phyloP scores from a whole-genome alignment of 92 coral and sea anemone genomes.

The Actinostola sp. region DNA sequence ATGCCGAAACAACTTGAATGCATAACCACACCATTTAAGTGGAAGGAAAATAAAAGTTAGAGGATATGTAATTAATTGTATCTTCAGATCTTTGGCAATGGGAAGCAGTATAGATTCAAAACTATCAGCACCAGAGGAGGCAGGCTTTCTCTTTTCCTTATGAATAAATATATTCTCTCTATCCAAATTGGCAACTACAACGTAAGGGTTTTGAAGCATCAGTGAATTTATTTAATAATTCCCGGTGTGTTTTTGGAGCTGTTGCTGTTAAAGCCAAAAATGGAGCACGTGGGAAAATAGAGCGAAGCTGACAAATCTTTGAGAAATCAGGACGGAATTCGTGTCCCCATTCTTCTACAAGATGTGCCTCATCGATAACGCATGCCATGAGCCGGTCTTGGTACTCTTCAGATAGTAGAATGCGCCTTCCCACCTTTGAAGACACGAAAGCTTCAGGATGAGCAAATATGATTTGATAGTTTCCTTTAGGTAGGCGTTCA shows the following conservation, averaged over 20 bases:
- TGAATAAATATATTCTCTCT: slow-evolving; percentile 35
- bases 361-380: slow-evolving; percentile 54
- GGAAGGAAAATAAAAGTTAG: slow-evolving; percentile 51
- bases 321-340: slow-evolving; percentile 44
- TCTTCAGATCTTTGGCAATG: slow-evolving; percentile 38
- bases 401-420: slow-evolving; percentile 10
- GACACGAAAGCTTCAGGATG: slow-evolving; percentile 66
- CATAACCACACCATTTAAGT: slow-evolving; percentile 57
- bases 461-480: slow-evolving; percentile 17
- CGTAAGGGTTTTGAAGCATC: slow-evolving; percentile 11
- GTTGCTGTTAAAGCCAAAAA: slow-evolving; percentile 47
- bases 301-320: slow-evolving; percentile 29
- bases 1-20: slow-evolving; percentile 33
- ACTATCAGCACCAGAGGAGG: slow-evolving; percentile 35
- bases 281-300: slow-evolving; percentile 40
- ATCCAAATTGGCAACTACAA: slow-evolving; percentile 42
- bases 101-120: slow-evolving; percentile 31
- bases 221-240: slow-evolving; percentile 4
- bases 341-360: slow-evolving; percentile 38
- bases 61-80: slow-evolving; percentile 31
- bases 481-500: not conserved
- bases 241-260: slow-evolving; percentile 22
- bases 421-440: slow-evolving; percentile 39
- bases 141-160: slow-evolving; percentile 38
- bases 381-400: slow-evolving; percentile 27